Evolutionary conservation across 2,888 invertebrate species (phyloP).

Genomic region (Clanis bilineata): DNA sequence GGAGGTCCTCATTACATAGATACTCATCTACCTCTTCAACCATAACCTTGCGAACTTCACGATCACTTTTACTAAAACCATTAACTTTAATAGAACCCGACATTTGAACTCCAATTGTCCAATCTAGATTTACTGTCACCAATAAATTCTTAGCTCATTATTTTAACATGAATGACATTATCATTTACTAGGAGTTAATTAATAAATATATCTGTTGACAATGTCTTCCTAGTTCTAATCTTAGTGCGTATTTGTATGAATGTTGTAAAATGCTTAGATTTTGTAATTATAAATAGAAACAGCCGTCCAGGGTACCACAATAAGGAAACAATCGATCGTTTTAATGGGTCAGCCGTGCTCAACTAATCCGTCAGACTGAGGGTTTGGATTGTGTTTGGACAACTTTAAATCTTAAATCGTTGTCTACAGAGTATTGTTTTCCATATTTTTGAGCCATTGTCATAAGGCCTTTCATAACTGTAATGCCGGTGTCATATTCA

Average conservation of each 20-base stretch:
- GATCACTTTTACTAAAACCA: slow-evolving; percentile 35
- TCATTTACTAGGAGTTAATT: slow-evolving; percentile 29
- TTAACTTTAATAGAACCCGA: slow-evolving; percentile 7
- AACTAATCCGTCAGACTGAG: slow-evolving; percentile 71
- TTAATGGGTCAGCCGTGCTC: slow-evolving; percentile 80
- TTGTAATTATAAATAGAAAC: slow-evolving; percentile 62
- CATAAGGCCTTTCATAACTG: slow-evolving; percentile 58
- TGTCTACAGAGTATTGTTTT: slow-evolving; percentile 51
- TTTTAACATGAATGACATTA: slow-evolving; percentile 30
- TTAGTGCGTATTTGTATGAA: slow-evolving; percentile 19
- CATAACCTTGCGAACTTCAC: slow-evolving; percentile 56
- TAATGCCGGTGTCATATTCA: slow-evolving; percentile 73
- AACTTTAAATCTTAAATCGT: slow-evolving; percentile 62
- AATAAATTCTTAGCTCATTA: slow-evolving; percentile 26
- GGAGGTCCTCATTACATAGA: slow-evolving; percentile 7
- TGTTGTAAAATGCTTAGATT: slow-evolving; percentile 33
- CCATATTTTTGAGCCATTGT: slow-evolving; percentile 33
- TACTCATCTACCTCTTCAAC: background rate
- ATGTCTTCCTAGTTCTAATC: slow-evolving; percentile 32
- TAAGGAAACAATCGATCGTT: slow-evolving; percentile 82
- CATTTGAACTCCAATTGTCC: slow-evolving; percentile 16
- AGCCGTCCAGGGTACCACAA: slow-evolving; percentile 60
- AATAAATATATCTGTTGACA: slow-evolving; percentile 31
- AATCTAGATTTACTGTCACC: slow-evolving; percentile 20
- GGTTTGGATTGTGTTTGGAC: slow-evolving; percentile 49